These are phyloP conservation scores for Drosophila parvula DNA, from an alignment of 1,140 invertebrate genomes.

Conservation along the genomic window DNA sequence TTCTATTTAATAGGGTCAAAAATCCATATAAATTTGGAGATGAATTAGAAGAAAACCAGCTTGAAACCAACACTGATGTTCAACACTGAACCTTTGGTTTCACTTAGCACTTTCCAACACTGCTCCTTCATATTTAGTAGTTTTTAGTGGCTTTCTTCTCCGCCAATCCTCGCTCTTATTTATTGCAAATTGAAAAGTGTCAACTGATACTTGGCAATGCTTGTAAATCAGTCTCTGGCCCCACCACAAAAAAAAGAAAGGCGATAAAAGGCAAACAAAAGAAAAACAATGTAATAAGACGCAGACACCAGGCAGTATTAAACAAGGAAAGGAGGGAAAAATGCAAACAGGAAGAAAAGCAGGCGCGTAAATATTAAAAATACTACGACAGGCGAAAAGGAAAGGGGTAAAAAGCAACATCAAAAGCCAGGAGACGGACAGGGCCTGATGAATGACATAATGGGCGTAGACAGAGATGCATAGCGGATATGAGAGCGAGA, in stretches of 20 bases:
- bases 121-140: background rate
- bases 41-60: background rate
- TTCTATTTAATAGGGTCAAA: background rate
- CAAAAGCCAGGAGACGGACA: constrained; percentile 21
- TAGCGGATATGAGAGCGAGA: constrained; percentile 1
- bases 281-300: constrained; percentile 27
- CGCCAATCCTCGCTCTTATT: constrained; percentile 36
- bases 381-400: constrained; percentile 53
- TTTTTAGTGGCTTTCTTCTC: constrained; percentile 15
- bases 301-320: constrained; percentile 28
- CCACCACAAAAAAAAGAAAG: constrained; percentile 23
- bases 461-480: constrained; percentile 49
- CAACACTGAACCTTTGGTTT: background rate
- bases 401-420: constrained; percentile 50
- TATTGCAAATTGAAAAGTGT: constrained; percentile 74
- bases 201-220: constrained; percentile 45
- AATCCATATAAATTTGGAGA: background rate
- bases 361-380: constrained; percentile 69
- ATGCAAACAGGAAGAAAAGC: constrained; percentile 66
- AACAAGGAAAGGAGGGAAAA: constrained; percentile 37
- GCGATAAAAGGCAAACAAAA: constrained; percentile 23
- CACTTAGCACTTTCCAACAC: constrained; percentile 27
- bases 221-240: constrained; percentile 54
- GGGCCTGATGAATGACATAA: constrained; percentile 76
- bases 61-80: background rate